Conservation (phyloP, 2,888 invertebrate species). For the Stegophylla sp. region DNA sequence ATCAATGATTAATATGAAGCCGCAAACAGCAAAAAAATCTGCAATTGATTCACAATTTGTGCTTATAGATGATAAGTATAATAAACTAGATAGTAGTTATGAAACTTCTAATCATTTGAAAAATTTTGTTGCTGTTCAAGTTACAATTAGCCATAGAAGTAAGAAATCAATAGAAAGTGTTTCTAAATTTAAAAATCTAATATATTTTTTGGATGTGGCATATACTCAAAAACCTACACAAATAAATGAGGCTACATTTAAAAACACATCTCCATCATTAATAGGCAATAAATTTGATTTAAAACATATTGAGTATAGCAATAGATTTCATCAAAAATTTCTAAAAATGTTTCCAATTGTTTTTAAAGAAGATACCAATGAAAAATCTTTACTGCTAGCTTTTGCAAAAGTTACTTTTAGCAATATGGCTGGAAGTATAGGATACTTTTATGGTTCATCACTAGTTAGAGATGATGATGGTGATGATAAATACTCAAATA, state of each 20-base stretch:
- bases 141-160: constrained; percentile 55
- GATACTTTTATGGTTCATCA: constrained; percentile 94
- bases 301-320: constrained; percentile 70
- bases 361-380: constrained; percentile 73
- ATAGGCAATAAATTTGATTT: constrained; percentile 73
- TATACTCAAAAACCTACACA: constrained; percentile 32
- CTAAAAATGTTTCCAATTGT: constrained; percentile 79
- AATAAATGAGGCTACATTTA: background rate
- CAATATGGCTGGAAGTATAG: constrained; percentile 94
- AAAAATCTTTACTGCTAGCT: constrained; percentile 66
- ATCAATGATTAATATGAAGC: constrained; percentile 33
- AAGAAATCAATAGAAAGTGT: background rate
- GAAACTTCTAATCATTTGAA: constrained; percentile 4
- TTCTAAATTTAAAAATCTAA: constrained; percentile 5
- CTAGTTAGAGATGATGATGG: constrained; percentile 72
- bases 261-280: constrained; percentile 64
- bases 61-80: constrained; percentile 1
- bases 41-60: constrained; percentile 4
- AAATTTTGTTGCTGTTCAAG: constrained; percentile 80
- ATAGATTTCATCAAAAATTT: constrained; percentile 78
- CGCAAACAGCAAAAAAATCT: background rate
- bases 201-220: constrained; percentile 30
- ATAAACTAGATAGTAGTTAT: background rate
- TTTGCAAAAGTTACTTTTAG: constrained; percentile 87
- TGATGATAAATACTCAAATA: background rate